phyloP scores from a whole-genome alignment of 2,888 invertebrate species.

The Escarpia spicata region DNA sequence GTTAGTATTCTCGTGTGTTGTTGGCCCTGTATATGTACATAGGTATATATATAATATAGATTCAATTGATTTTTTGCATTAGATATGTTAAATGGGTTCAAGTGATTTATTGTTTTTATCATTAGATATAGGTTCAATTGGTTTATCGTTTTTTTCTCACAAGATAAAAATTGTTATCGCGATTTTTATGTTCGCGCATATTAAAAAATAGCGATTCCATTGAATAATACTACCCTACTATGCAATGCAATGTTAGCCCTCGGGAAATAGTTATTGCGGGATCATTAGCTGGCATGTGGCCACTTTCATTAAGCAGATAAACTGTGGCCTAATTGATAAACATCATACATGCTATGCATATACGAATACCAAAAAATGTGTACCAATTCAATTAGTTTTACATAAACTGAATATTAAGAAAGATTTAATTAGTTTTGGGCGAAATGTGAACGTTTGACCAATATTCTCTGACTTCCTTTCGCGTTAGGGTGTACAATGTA shows the following conservation, averaged over 20 bases:
- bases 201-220: background rate
- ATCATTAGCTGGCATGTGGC: background rate
- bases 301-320: constrained; percentile 3
- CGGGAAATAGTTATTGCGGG: background rate
- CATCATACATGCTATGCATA: background rate
- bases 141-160: background rate
- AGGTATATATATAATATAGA: no score
- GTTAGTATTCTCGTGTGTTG: background rate
- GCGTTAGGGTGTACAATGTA: no score
- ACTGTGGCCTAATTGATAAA: background rate
- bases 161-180: constrained; percentile 1
- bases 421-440: no score
- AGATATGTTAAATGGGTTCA: no score
- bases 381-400: background rate
- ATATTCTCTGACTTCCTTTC: no score
- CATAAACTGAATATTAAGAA: no score
- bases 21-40: background rate
- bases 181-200: background rate
- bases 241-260: constrained; percentile 2
- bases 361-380: background rate
- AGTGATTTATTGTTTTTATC: background rate
- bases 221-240: background rate
- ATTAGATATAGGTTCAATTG: background rate
- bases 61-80: no score
- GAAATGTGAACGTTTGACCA: no score